These are phyloP conservation scores for Leuctra nigra DNA, from an alignment of 2,888 invertebrate genomes.

Conservation along the genomic window DNA sequence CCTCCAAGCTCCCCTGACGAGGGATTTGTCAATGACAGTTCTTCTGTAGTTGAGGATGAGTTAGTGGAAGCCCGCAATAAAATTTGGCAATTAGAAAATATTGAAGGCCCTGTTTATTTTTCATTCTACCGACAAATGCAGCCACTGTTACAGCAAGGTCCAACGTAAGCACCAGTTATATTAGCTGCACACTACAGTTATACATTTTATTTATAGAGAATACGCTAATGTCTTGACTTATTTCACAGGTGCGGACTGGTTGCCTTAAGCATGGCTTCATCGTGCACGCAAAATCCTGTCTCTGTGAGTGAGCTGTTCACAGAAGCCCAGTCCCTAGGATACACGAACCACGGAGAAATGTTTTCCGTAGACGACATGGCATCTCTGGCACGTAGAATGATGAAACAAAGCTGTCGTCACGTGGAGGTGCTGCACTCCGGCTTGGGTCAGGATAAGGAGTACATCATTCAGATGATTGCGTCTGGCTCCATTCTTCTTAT, in stretches of 20 bases:
- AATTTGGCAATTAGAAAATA: constrained; percentile 22
- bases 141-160: constrained; percentile 29
- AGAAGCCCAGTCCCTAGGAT: constrained; percentile 55
- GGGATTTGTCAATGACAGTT: too few species aligned
- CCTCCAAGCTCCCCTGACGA: too few species aligned
- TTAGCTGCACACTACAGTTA: neutral
- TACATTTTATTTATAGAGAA: neutral
- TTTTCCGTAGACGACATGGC: constrained; percentile 69
- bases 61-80: constrained; percentile 19
- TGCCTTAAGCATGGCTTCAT: constrained; percentile 73
- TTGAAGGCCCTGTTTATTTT: constrained; percentile 20
- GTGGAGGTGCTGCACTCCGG: constrained; percentile 43
- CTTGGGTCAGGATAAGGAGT: constrained; percentile 45
- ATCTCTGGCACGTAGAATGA: constrained; percentile 50
- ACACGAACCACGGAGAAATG: constrained; percentile 83
- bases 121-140: constrained; percentile 25
- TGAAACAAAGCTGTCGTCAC: constrained; percentile 42
- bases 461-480: constrained; percentile 47
- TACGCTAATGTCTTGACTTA: neutral
- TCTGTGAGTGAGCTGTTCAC: constrained; percentile 49
- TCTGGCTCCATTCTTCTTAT: constrained; percentile 53
- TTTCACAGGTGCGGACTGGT: constrained; percentile 72
- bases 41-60: constrained; percentile 18
- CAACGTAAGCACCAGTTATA: constrained; percentile 25
- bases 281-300: constrained; percentile 50